Evolutionary conservation across 1,140 invertebrate species (phyloP).

Genomic region (Ylistrum balloti): DNA sequence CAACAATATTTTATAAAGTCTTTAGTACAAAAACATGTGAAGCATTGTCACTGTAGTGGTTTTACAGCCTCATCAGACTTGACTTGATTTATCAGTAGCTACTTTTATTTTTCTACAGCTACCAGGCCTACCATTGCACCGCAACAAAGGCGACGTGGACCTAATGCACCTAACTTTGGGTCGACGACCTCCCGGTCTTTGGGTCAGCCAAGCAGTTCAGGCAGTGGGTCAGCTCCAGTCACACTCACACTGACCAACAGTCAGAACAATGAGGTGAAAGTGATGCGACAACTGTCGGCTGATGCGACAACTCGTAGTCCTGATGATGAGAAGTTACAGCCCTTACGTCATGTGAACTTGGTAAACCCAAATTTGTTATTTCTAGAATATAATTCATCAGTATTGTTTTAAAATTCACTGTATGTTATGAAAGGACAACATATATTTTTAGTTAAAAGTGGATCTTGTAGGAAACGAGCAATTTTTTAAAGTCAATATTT

Average conservation of each 20-base stretch:
- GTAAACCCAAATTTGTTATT: constrained; percentile 52
- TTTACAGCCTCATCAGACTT: no score
- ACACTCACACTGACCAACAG: constrained; percentile 68
- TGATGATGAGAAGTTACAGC: constrained; percentile 74
- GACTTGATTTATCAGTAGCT: no score
- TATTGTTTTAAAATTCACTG: no score
- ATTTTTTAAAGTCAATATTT: background rate
- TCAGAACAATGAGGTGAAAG: constrained; percentile 40
- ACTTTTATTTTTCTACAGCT: background rate
- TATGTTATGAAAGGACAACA: no score
- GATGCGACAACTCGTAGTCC: constrained; percentile 56
- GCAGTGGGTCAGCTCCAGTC: constrained; percentile 62
- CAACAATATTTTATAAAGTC: no score
- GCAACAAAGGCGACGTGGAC: background rate
- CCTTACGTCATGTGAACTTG: constrained; percentile 72
- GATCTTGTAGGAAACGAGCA: background rate
- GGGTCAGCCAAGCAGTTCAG: constrained; percentile 41
- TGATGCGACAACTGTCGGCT: constrained; percentile 66
- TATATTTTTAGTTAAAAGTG: no score
- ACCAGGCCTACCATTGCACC: background rate
- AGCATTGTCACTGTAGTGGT: no score
- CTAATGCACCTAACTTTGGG: background rate
- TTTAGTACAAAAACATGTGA: no score
- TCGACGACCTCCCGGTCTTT: background rate
- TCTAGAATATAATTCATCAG: no score